Conservation (phyloP, 1,140 invertebrate species). For the Nixonia krombeini region DNA sequence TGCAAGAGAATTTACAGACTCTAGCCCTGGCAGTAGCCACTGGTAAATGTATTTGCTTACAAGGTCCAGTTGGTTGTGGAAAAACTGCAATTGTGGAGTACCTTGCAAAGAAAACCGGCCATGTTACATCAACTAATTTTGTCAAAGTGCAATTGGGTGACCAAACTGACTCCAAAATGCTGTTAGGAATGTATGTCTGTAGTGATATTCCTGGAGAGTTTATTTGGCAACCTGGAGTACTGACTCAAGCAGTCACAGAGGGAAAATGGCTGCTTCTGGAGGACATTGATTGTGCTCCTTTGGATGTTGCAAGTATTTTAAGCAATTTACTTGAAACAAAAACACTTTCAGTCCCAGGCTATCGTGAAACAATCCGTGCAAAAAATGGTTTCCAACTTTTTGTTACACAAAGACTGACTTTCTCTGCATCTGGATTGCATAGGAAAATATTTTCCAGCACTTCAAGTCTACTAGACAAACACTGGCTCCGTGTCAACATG, state of each 20-base stretch:
- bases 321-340: conserved; percentile 88
- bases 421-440: conserved; percentile 73
- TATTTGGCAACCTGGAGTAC: conserved; percentile 92
- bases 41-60: conserved; percentile 84
- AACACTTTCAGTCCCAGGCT: conserved; percentile 88
- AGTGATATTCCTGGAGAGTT: conserved; percentile 98
- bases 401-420: conserved; percentile 83
- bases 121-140: conserved; percentile 71
- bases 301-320: conserved; percentile 92
- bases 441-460: conserved; percentile 76
- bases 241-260: conserved; percentile 88
- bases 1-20: conserved; percentile 79
- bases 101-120: conserved; percentile 84
- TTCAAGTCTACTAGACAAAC: conserved; percentile 81
- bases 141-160: conserved; percentile 95
- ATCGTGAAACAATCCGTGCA: conserved; percentile 83
- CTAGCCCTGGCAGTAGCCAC: conserved; percentile 82
- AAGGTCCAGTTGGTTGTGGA: conserved; percentile 93
- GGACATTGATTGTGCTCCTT: conserved; percentile 94
- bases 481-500: conserved; percentile 86
- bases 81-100: conserved; percentile 94
- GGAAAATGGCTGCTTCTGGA: conserved; percentile 96
- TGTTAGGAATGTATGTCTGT: conserved; percentile 95
- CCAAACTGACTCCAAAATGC: conserved; percentile 96
- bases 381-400: conserved; percentile 92